Conservation (phyloP, 2,888 invertebrate species). For the Morinoia aosen region DNA sequence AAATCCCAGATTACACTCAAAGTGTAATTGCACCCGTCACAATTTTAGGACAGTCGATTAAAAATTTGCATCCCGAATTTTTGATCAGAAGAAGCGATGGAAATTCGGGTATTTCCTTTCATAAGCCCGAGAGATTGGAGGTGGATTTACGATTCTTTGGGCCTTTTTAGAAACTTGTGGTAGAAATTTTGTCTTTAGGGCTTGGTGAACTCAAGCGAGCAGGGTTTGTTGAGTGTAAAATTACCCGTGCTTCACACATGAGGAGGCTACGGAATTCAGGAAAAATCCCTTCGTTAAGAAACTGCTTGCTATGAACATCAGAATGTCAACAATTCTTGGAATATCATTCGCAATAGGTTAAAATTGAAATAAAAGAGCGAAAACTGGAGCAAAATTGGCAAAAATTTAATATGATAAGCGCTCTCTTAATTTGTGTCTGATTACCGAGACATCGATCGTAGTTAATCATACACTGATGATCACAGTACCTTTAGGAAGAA, state of each 20-base stretch:
- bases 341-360: too few relatives aligned
- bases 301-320: too few relatives aligned
- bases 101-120: not conserved
- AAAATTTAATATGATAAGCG: too few relatives aligned
- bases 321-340: too few relatives aligned
- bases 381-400: too few relatives aligned
- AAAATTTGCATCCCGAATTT: not conserved
- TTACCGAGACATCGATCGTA: too few relatives aligned
- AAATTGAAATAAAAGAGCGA: too few relatives aligned
- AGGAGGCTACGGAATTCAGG: not conserved
- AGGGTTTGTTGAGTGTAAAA: not conserved
- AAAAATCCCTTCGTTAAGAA: not conserved
- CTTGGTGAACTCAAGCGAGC: not conserved
- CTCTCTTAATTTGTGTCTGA: too few relatives aligned
- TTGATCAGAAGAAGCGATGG: not conserved
- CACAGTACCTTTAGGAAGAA: too few relatives aligned
- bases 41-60: not conserved
- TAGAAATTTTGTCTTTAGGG: not conserved
- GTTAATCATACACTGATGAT: too few relatives aligned
- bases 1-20: not conserved
- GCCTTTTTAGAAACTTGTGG: not conserved
- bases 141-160: not conserved
- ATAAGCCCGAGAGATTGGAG: not conserved
- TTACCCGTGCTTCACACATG: not conserved
- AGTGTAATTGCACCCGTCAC: not conserved